Evolutionary conservation across 2,113 vertebrate species (phyloP), one percentile per base, ranked within the genome.

Genomic region (Pterocles burchelli): DNA sequence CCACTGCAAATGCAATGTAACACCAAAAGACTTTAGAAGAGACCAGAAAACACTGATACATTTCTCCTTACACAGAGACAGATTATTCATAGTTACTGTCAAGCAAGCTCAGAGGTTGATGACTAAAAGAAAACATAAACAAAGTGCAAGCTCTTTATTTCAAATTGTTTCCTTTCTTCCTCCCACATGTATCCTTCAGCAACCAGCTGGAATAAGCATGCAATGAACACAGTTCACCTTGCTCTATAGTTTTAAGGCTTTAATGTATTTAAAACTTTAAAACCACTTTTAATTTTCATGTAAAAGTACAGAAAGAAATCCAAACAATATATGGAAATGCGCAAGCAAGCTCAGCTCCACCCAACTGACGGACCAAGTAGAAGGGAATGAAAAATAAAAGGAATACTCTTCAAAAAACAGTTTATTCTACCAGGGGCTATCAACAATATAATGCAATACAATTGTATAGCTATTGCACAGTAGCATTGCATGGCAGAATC

Each of bases 1-100:
- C 10, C 28, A 29, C 2, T 49, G 24, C 20, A 70, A 90, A 26
- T 22, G 18, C 59, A 79, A 33, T 7, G 26, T 49, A 61, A 59
- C 3, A 76, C 28, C 36, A 83, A 41, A 91, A 26, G 34, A 48
- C 43, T 74, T 88, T 24, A 48, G 57, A 65, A 83, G 88, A 83
- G 34, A 93, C 52, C 54, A 94, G 84, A 62, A 95, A 88, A 92
- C 82, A 83, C 33, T 14, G 65, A 88, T 82, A 71, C 10, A 31
- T 92, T 76, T 92, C 83, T 87, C 91, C 52, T 85, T 66, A 70
- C 62, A 52, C 73, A 81, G 87, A 83, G 16, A 58, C 55, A 71
- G 63, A 68, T 94, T 85, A 94, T 88, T 96, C 81, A 88, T n/a
- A 75, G 71, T 29, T 85, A 88, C 84, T 89, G 68, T 94, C 68